phyloP scores from a whole-genome alignment of 2,113 vertebrate species.

The Aplodontia rufa region DNA sequence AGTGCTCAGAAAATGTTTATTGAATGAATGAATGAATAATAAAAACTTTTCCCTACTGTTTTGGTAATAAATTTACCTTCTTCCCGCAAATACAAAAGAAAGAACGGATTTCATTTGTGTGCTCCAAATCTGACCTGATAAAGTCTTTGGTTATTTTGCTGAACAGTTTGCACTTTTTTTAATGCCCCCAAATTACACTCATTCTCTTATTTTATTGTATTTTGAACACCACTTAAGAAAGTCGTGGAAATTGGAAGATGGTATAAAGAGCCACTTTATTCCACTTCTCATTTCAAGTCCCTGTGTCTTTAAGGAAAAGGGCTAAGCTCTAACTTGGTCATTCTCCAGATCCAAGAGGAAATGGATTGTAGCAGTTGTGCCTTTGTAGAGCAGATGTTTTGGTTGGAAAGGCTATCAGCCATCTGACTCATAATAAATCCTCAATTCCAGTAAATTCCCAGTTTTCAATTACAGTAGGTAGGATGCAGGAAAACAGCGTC shows the following conservation, averaged over 20 bases:
- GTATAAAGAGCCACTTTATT: neutral
- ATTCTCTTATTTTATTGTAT: constrained; percentile 4
- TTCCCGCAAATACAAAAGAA: constrained; percentile 6
- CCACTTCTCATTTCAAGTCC: constrained; percentile 66
- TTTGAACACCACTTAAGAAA: constrained; percentile 43
- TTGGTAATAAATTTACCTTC: neutral
- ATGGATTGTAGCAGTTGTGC: constrained; percentile 86
- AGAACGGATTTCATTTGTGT: neutral
- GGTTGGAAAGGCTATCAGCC: constrained; percentile 86
- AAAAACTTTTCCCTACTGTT: neutral
- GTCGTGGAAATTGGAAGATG: constrained; percentile 11
- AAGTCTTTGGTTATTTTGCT: neutral
- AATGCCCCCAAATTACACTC: neutral
- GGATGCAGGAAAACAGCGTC: constrained; percentile 84
- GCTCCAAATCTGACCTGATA: neutral
- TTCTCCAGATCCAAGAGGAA: constrained; percentile 87
- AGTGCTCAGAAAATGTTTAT: neutral
- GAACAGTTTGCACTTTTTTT: neutral
- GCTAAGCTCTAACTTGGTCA: constrained; percentile 82
- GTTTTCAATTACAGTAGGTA: constrained; percentile 89
- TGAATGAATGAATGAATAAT: neutral
- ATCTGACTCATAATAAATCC: constrained; percentile 89
- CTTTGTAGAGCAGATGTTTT: constrained; percentile 89
- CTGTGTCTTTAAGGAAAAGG: constrained; percentile 84
- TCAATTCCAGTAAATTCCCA: constrained; percentile 90